phyloP scores from a whole-genome alignment of 2,113 vertebrate species.

The Mesocricetus auratus region DNA sequence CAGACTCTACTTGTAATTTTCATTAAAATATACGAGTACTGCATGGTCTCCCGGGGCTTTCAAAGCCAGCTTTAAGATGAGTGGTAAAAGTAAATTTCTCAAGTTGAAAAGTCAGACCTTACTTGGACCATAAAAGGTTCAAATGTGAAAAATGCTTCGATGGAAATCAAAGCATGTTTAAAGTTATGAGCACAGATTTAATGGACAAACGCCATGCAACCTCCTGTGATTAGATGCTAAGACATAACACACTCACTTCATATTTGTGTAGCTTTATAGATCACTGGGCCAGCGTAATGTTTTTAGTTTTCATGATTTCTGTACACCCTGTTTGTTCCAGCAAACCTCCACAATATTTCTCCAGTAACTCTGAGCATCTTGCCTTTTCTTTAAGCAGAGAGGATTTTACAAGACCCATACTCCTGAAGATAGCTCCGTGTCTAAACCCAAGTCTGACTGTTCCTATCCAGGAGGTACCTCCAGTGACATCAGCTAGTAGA shows the following conservation, averaged over 20 bases:
- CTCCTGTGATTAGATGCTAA: constrained; percentile 28
- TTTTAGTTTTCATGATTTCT: constrained; percentile 27
- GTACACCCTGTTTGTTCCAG: neutral
- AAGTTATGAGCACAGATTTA: constrained; percentile 51
- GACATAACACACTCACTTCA: neutral
- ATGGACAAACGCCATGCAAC: neutral
- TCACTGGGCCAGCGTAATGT: neutral
- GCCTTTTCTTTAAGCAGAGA: neutral
- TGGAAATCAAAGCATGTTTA: constrained; percentile 53
- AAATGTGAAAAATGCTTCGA: neutral
- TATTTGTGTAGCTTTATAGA: neutral
- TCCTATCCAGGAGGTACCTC: neutral
- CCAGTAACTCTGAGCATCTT: neutral
- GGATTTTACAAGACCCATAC: constrained; percentile 11
- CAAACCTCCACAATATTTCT: constrained; percentile 2
- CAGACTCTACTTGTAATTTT: neutral
- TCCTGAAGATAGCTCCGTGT: constrained; percentile 35
- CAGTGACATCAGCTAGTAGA: constrained; percentile 2
- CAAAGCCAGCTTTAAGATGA: constrained; percentile 34
- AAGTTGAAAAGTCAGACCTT: constrained; percentile 37
- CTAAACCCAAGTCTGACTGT: neutral
- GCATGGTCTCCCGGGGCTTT: constrained; percentile 24
- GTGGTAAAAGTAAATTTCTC: constrained; percentile 45
- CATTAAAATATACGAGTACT: neutral
- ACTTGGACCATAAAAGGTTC: constrained; percentile 5